Evolutionary conservation across 2,797 vertebrate genomes (phyloP).

Genomic region (Micropoecilia bifurca): DNA sequence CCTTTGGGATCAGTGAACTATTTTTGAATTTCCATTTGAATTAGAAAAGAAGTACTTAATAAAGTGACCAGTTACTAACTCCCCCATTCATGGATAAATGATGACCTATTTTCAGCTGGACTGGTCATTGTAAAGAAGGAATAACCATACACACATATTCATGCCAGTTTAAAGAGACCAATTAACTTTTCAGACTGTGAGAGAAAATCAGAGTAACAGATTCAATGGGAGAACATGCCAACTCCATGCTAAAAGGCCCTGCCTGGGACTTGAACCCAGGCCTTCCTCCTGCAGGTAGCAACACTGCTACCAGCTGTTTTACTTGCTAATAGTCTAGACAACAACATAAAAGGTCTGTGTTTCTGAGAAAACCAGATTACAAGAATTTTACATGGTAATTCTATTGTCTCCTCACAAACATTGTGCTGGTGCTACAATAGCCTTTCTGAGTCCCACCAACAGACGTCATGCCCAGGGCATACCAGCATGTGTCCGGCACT

Average conservation of each 20-base stretch:
- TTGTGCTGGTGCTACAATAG: background rate
- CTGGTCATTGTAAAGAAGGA: background rate
- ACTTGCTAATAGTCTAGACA: background rate
- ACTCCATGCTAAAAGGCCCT: background rate
- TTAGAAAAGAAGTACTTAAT: background rate
- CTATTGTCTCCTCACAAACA: background rate
- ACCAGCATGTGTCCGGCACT: constrained; percentile 7
- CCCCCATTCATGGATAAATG: background rate
- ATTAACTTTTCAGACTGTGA: background rate
- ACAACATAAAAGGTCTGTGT: constrained; percentile 10
- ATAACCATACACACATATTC: background rate
- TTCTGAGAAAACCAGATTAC: constrained; percentile 15
- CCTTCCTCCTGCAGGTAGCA: background rate
- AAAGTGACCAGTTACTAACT: background rate
- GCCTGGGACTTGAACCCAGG: background rate
- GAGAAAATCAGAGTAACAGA: background rate
- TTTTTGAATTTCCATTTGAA: too few relatives aligned
- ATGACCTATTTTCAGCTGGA: background rate
- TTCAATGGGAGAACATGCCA: background rate
- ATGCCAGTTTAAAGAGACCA: background rate
- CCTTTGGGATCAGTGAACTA: too few relatives aligned
- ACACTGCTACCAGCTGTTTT: background rate
- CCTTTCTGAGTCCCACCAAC: constrained; percentile 15
- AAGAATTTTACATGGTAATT: background rate
- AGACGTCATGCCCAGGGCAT: constrained; percentile 19